Evolutionary conservation across 2,113 vertebrate genomes (phyloP).

Genomic region (Lontra canadensis): DNA sequence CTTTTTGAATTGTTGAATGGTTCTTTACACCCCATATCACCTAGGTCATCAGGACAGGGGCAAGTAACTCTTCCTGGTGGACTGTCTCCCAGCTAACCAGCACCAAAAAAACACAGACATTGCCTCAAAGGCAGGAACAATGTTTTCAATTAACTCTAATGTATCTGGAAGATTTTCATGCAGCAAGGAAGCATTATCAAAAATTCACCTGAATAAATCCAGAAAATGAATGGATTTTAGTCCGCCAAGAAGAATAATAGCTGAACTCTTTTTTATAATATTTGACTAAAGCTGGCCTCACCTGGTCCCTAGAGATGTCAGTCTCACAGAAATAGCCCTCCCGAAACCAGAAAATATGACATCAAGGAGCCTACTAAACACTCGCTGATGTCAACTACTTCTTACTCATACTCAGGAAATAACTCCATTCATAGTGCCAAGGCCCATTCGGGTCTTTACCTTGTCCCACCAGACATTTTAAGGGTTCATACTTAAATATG

Average conservation of each 20-base stretch:
- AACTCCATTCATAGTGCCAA: not conserved
- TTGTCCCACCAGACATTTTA: not conserved
- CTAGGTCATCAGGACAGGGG: not conserved
- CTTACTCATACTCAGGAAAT: slow-evolving; percentile 18
- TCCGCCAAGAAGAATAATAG: not conserved
- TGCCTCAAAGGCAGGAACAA: not conserved
- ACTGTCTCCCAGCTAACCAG: not conserved
- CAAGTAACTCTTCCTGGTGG: not conserved
- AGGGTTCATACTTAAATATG: slow-evolving; percentile 18
- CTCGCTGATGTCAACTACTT: not conserved
- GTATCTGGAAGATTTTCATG: not conserved
- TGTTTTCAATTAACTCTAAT: not conserved
- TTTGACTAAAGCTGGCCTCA: not conserved
- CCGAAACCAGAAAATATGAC: not conserved
- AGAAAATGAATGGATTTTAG: slow-evolving; percentile 27
- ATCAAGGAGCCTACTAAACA: not conserved
- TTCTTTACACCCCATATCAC: not conserved
- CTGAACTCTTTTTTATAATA: not conserved
- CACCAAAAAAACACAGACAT: not conserved
- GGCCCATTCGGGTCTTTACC: not conserved
- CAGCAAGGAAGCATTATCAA: slow-evolving; percentile 1
- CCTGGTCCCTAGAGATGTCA: not conserved
- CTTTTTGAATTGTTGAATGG: not conserved
- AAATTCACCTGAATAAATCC: slow-evolving; percentile 15
- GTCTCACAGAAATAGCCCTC: not conserved